These are phyloP conservation scores for Gibbula magus DNA, from an alignment of 2,888 invertebrate genomes.

Conservation along the genomic window DNA sequence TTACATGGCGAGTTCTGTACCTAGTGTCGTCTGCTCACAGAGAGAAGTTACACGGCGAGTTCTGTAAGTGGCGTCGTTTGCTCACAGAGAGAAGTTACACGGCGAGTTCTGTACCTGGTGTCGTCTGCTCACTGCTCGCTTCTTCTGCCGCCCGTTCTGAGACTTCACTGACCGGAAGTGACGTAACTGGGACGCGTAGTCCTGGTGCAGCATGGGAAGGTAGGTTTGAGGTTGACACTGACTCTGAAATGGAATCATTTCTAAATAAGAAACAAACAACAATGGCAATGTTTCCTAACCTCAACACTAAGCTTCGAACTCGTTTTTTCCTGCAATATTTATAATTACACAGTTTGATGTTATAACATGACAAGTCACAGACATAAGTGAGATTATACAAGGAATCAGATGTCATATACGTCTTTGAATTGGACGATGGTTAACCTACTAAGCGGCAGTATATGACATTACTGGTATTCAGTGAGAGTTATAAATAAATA, in stretches of 20 bases:
- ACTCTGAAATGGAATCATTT: background rate
- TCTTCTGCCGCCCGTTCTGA: background rate
- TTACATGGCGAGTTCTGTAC: background rate
- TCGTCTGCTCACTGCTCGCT: background rate
- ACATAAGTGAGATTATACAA: too few relatives aligned
- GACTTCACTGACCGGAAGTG: background rate
- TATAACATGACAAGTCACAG: too few relatives aligned
- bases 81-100: background rate
- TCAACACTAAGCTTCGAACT: too few relatives aligned
- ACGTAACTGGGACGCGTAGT: background rate
- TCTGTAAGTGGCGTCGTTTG: background rate
- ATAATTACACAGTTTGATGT: too few relatives aligned
- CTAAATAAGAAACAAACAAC: too few relatives aligned
- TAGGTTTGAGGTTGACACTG: background rate
- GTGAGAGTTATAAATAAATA: too few relatives aligned
- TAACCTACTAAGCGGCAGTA: too few relatives aligned
- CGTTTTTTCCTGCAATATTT: too few relatives aligned
- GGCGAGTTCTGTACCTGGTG: background rate
- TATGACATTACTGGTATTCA: too few relatives aligned
- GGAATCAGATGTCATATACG: too few relatives aligned
- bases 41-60: background rate
- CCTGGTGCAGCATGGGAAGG: conserved; percentile 5
- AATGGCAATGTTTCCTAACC: too few relatives aligned
- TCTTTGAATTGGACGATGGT: too few relatives aligned
- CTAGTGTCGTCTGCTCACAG: background rate